Base-by-base conservation (phyloP, 2,797 vertebrate species). In the Melopsittacus undulatus region DNA sequence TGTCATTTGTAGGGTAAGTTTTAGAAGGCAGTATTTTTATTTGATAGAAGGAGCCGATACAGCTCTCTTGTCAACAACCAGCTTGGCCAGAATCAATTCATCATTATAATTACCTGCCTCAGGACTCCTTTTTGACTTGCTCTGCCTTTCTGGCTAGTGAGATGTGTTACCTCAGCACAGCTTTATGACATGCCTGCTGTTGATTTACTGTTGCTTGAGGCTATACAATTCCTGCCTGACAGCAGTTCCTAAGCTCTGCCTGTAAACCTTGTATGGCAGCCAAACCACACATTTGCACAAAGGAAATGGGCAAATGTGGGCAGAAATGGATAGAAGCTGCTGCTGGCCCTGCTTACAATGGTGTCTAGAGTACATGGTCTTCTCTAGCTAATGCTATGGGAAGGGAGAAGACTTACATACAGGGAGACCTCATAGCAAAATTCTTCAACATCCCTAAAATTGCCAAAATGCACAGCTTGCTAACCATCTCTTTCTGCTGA, bases 221-320 rank as follows among this genome's bases (percentile, higher is more conserved):
- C 83, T 52, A 96, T 72, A 87, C 81, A 94, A 95, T 95, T 95
- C 92, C 75, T 95, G 88, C 93, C 92, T 87, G 88, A 85, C 90
- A 94, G 86, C 57, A 75, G 88, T 10, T 95, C 77, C 81, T 83
- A 19, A 87, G 72, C 64, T 59, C 45, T 62, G 88, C 92, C 81
- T 78, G 68, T 62, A 62, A 59, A 83, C 89, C 66, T 52, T 79
- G 84, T 40, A 75, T 0, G 15, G 77, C 69, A 85, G 94, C 95
- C 95, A 97, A 96, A 94, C 93, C 87, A 74, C 75, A 74, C 43
- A 0, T 89, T 38, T 80, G 76, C 93, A 88, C 87, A 70, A 43
- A 84, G 43, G n/a, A 70, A 91, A 70, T 7, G 18, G 74, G 83
- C 48, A 64, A 83, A 63, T 1, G 6, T 21, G 23, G 16, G 57